Evolutionary conservation across 2,113 vertebrate genomes (phyloP).

Genomic region (Hiodon alosoides): DNA sequence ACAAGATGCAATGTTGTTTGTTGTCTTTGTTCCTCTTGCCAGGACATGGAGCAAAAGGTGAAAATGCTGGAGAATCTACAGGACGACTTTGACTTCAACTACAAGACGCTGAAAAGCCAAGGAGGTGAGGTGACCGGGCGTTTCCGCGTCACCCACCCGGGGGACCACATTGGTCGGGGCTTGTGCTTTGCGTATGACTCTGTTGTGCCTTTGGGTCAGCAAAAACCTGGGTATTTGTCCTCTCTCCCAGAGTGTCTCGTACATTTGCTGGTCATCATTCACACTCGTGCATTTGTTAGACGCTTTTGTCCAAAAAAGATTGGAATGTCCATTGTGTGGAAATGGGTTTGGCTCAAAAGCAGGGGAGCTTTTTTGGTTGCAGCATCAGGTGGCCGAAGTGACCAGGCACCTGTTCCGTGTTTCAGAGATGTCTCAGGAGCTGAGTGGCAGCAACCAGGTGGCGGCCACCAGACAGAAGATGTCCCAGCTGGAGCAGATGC

Average conservation of each 20-base stretch:
- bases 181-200: too few species aligned
- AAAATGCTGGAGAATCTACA: slow-evolving; percentile 97
- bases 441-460: slow-evolving; percentile 91
- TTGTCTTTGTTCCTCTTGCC: slow-evolving; percentile 13
- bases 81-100: slow-evolving; percentile 98
- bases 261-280: too few species aligned
- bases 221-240: too few species aligned
- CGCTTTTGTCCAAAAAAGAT: too few species aligned
- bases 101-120: slow-evolving; percentile 98
- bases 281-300: too few species aligned
- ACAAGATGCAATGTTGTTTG: background rate
- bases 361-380: background rate
- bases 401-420: background rate
- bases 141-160: too few species aligned
- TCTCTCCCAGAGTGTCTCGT: too few species aligned
- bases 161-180: background rate
- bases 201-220: too few species aligned
- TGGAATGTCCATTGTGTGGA: too few species aligned
- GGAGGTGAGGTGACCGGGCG: slow-evolving; percentile 70
- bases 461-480: slow-evolving; percentile 90
- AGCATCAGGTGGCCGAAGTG: background rate
- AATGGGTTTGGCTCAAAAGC: too few species aligned
- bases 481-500: slow-evolving; percentile 97
- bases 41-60: slow-evolving; percentile 99
- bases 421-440: slow-evolving; percentile 85